Percentiles rank a stretch among this genome's conserved stretches.
Conservation (phyloP, 2,113 vertebrate species). For the Lycaon pictus region DNA sequence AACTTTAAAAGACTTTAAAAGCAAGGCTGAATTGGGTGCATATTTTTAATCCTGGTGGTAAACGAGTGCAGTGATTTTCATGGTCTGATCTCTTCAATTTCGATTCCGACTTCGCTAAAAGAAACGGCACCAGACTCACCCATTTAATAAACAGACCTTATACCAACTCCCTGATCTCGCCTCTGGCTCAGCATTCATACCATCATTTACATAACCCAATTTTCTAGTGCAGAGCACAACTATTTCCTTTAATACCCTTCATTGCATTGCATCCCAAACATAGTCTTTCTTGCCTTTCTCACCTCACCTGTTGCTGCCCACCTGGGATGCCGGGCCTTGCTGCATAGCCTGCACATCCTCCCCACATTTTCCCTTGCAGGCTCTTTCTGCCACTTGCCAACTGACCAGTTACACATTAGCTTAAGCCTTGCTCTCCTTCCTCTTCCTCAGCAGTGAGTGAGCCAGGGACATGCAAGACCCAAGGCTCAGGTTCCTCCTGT, state of each 20-base stretch:
- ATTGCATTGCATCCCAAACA: background rate
- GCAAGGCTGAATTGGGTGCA: background rate
- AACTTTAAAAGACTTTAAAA: background rate
- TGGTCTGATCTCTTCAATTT: background rate
- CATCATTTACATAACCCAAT: background rate
- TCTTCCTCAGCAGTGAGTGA: background rate
- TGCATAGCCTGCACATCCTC: accelerated
- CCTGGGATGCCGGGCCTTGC: background rate
- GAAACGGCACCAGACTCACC: accelerated
- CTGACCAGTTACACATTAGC: background rate
- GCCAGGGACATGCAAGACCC: background rate
- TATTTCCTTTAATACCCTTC: conserved; percentile 46
- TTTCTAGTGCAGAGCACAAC: conserved; percentile 49
- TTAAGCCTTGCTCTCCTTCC: background rate
- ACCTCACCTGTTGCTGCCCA: background rate
- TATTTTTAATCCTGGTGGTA: conserved; percentile 45
- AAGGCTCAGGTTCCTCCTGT: background rate
- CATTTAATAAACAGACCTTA: background rate
- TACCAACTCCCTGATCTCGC: background rate
- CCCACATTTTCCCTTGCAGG: background rate
- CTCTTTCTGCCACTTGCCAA: conserved; percentile 53
- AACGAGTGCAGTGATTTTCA: conserved; percentile 14
- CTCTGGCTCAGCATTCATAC: background rate
- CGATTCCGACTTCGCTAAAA: background rate
- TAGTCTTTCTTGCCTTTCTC: conserved; percentile 30